Evolutionary conservation across 2,113 vertebrate species (phyloP), one percentile per base, ranked within the genome.

Genomic region (Myocastor coypus): DNA sequence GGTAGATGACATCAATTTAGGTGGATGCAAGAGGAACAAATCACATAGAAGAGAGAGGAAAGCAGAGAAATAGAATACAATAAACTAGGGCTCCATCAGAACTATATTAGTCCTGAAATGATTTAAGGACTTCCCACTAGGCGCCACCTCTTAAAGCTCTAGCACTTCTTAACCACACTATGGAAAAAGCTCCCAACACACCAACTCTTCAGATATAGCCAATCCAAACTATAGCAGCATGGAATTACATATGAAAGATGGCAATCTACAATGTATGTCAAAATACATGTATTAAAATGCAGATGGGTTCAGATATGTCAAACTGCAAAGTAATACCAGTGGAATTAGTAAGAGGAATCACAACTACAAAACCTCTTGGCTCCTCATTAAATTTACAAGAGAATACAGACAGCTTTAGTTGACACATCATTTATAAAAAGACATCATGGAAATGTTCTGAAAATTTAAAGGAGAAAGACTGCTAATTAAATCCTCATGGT

Each of bases 341-440:
- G 69, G 89, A 86, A 81, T 86, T 46, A 82, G 1, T 50, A 87
- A 92, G 93, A 71, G 22, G 0, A 0, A 84, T 32, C 40, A 0
- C 7, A 22, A 42, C 12, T 82, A 83, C 78, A 11, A 28, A 86
- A 91, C 0, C 69, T 57, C 75, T 86, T 66, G 26, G 59, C 55
- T n/a, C 7, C 13, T 93, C n/a, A 71, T 86, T 97, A 95, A 50
- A 96, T 78, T 88, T 94, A 24, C 4, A 81, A 95, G 34, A 94
- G 26, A 40, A 37, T 40, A 80, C 0, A 52, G 57, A 26, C 46
- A 93, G 50, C 17, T 89, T 55, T 96, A 22, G 7, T 82, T 83
- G 63, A 82, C 12, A 96, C 34, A 71, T 28, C 24, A 77, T 12
- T 42, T 83, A 73, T 94, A 87, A 91, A 78, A 85, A 64, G 71